Evolutionary conservation across 2,113 vertebrate genomes (phyloP).

Genomic region (Hippolais icterina): DNA sequence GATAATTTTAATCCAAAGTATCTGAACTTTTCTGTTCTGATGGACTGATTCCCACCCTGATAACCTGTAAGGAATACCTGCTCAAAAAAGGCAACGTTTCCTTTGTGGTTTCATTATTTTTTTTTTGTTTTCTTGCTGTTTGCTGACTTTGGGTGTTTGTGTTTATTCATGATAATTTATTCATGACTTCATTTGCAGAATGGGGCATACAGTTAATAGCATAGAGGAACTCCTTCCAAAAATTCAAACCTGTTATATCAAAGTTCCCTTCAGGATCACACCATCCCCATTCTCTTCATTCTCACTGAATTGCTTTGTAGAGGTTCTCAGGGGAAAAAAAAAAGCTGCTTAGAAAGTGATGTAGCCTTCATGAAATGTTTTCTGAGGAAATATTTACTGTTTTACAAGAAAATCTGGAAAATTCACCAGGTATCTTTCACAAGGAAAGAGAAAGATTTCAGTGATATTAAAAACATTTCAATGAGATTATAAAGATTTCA

Average conservation of each 20-base stretch:
- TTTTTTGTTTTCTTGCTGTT: background rate
- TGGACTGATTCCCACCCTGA: background rate
- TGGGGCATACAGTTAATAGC: background rate
- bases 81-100: background rate
- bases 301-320: background rate
- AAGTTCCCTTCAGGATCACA: background rate
- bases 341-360: background rate
- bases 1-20: background rate
- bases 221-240: background rate
- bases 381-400: background rate
- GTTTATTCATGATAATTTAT: slow-evolving; percentile 39
- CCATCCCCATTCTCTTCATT: background rate
- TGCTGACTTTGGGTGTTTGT: background rate
- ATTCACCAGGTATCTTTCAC: background rate
- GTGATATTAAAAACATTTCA: background rate
- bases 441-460: background rate
- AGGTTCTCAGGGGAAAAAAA: background rate
- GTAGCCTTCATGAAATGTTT: background rate
- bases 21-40: background rate
- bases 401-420: background rate
- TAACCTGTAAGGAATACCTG: background rate
- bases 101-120: background rate
- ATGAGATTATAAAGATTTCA: background rate
- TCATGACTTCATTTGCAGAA: slow-evolving; percentile 10
- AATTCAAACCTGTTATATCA: background rate